Percentiles rank a stretch among this genome's conserved stretches.
phyloP scores from a whole-genome alignment of 2,113 vertebrate genomes.

The Elanus axillaris region DNA sequence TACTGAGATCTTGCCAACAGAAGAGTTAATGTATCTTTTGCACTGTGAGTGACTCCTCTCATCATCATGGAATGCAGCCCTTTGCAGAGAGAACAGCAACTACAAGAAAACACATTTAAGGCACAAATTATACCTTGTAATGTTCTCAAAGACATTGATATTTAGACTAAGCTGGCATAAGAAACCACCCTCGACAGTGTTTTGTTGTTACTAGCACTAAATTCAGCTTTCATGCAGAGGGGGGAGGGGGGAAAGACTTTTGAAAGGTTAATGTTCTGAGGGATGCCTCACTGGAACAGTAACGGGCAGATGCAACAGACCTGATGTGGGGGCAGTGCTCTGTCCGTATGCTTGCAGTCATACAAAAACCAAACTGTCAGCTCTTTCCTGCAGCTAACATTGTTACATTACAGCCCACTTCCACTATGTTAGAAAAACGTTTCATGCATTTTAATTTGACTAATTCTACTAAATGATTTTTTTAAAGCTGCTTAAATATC shows the following conservation, averaged over 20 bases:
- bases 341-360: neutral
- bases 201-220: neutral
- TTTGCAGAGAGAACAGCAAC: neutral
- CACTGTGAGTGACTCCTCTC: neutral
- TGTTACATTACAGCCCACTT: neutral
- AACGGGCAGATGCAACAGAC: neutral
- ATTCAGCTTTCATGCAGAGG: neutral
- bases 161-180: neutral
- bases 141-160: neutral
- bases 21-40: neutral
- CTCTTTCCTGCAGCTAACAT: neutral
- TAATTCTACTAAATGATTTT: neutral
- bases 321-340: neutral
- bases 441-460: neutral
- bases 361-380: neutral
- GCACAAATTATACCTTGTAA: neutral
- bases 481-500: neutral
- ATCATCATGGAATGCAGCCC: neutral
- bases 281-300: neutral
- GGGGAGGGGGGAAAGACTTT: neutral
- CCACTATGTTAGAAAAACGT: neutral
- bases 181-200: neutral
- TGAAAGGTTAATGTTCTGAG: neutral
- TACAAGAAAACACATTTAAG: neutral
- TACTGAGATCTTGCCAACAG: constrained; percentile 10